phyloP scores from a whole-genome alignment of 1,140 invertebrate genomes.

The Hirudo medicinalis region DNA sequence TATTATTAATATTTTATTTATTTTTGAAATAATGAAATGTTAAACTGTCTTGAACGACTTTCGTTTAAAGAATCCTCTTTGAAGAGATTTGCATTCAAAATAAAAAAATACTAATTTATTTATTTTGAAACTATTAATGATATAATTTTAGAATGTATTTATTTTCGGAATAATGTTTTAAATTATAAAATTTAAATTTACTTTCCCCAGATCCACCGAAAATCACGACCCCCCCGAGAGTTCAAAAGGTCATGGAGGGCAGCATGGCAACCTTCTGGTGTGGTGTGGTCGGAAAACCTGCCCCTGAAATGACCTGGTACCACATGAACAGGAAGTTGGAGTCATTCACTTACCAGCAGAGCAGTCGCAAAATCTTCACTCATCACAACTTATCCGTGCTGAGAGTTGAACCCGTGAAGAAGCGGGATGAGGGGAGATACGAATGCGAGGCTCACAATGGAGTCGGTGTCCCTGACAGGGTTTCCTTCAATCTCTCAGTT shows the following conservation, averaged over 20 bases:
- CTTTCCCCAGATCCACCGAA: not conserved
- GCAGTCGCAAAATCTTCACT: not conserved
- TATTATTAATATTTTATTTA: too few relatives aligned
- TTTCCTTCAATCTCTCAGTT: not conserved
- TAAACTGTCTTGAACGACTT: too few relatives aligned
- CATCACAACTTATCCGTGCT: not conserved
- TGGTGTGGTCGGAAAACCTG: not conserved
- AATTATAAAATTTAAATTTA: not conserved
- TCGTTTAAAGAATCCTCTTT: too few relatives aligned
- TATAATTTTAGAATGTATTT: too few relatives aligned
- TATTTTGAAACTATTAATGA: too few relatives aligned
- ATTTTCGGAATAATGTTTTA: not conserved
- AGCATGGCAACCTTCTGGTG: not conserved
- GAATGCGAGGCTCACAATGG: not conserved
- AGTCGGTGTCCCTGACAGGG: not conserved
- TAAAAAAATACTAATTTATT: too few relatives aligned
- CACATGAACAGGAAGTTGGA: constrained; percentile 5
- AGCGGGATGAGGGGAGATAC: constrained; percentile 9
- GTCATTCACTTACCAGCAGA: not conserved
- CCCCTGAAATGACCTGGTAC: not conserved
- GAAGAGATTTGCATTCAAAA: too few relatives aligned
- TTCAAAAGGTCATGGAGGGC: not conserved
- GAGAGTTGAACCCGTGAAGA: not conserved
- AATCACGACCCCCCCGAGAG: not conserved
- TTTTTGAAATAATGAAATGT: too few relatives aligned